phyloP scores from a whole-genome alignment of 2,113 vertebrate species.

The Zootoca vivipara region DNA sequence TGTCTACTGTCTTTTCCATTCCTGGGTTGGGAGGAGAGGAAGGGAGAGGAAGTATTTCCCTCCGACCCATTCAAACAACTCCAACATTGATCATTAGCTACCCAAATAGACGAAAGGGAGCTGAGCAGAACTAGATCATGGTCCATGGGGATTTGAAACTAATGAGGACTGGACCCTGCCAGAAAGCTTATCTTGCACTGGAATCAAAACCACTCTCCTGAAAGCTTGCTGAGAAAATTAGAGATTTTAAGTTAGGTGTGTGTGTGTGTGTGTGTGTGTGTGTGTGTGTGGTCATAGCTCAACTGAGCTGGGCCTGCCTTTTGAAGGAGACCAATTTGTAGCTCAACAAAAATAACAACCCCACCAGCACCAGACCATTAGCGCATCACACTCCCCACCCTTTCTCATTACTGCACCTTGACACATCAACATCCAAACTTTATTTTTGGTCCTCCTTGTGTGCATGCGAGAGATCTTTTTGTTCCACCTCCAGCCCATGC shows the following conservation, averaged over 20 bases:
- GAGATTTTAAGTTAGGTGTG: not conserved
- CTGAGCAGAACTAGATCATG: conserved; percentile 42
- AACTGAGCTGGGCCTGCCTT: not conserved
- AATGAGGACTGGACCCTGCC: conserved; percentile 31
- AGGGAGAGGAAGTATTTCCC: not conserved
- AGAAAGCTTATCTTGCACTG: not conserved
- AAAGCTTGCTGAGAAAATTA: conserved; percentile 33
- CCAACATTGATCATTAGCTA: conserved; percentile 11
- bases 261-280: too few relatives aligned
- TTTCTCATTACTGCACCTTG: not conserved
- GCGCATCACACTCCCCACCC: conserved; percentile 6
- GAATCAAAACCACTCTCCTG: conserved; percentile 19
- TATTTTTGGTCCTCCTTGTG: conserved; percentile 26
- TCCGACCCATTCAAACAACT: not conserved
- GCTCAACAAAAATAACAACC: not conserved
- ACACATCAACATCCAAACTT: conserved; percentile 21
- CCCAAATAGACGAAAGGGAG: conserved; percentile 8
- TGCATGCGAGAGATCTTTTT: conserved; percentile 45
- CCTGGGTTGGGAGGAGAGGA: not conserved
- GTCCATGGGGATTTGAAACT: conserved; percentile 25
- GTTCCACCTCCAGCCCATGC: conserved; percentile 60
- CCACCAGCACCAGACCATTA: not conserved
- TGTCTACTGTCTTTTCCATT: not conserved
- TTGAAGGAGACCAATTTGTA: not conserved
- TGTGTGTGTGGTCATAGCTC: not conserved